A percentile compares a stretch with the other conserved stretches of the same genome.
phyloP scores from a whole-genome alignment of 2,888 invertebrate genomes.

The Boloria euphrosyne region DNA sequence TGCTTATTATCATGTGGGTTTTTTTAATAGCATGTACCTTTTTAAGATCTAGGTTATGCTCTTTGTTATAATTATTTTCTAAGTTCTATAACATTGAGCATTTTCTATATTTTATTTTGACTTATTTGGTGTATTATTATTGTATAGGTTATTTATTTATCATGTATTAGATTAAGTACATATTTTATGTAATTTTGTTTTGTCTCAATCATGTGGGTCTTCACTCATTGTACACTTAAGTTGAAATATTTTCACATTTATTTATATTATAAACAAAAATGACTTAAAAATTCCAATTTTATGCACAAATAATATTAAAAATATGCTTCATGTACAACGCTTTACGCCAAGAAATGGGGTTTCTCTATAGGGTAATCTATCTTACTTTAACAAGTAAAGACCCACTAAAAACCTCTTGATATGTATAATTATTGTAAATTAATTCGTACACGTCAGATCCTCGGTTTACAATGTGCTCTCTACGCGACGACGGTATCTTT shows the following conservation, averaged over 20 bases:
- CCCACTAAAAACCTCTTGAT: background rate
- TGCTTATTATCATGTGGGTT: slow-evolving; percentile 80
- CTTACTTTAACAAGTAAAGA: background rate
- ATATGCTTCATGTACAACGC: too few species aligned
- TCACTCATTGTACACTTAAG: slow-evolving; percentile 64
- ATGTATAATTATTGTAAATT: slow-evolving; percentile 7
- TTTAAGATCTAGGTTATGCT: slow-evolving; percentile 53
- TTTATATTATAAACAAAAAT: too few species aligned
- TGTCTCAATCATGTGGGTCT: slow-evolving; percentile 61
- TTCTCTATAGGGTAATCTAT: too few species aligned
- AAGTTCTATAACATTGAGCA: slow-evolving; percentile 39
- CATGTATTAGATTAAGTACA: slow-evolving; percentile 43
- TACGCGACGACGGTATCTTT: slow-evolving; percentile 78
- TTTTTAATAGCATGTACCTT: slow-evolving; percentile 75
- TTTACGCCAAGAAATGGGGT: too few species aligned
- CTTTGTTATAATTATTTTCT: slow-evolving; percentile 47
- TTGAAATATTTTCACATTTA: slow-evolving; percentile 1
- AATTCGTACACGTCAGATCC: slow-evolving; percentile 60
- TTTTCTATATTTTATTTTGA: slow-evolving; percentile 29
- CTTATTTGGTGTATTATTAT: slow-evolving; percentile 22
- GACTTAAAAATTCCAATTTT: too few species aligned
- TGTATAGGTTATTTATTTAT: slow-evolving; percentile 28
- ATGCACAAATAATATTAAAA: too few species aligned
- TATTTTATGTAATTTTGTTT: slow-evolving; percentile 44
- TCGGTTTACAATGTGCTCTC: slow-evolving; percentile 60